Evolutionary conservation across 2,888 invertebrate genomes (phyloP).

Genomic region (Gerris lacustris): DNA sequence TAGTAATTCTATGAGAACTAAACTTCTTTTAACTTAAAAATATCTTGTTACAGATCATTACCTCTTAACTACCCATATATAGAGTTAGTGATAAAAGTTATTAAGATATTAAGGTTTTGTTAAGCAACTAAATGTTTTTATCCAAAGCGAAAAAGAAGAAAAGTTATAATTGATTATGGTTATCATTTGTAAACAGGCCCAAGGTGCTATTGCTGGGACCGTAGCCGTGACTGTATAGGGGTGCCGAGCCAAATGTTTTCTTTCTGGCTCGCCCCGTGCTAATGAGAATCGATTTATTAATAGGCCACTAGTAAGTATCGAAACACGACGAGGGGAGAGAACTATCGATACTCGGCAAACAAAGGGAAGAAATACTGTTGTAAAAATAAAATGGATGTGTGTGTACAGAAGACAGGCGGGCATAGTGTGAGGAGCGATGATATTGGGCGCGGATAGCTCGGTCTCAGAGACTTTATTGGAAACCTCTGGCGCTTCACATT

Average conservation of each 20-base stretch:
- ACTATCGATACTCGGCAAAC: too few species aligned
- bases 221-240: not conserved
- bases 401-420: not conserved
- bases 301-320: not conserved
- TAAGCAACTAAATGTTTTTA: too few species aligned
- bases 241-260: not conserved
- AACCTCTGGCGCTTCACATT: too few species aligned
- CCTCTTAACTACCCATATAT: too few species aligned
- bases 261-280: not conserved
- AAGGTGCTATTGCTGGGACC: not conserved
- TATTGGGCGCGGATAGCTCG: not conserved
- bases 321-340: not conserved
- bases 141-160: not conserved
- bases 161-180: not conserved
- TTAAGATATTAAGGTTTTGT: too few species aligned
- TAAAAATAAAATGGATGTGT: not conserved
- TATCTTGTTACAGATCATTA: too few species aligned
- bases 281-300: conserved; percentile 1
- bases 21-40: too few species aligned
- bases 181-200: not conserved
- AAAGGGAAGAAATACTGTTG: not conserved
- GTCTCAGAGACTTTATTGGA: too few species aligned
- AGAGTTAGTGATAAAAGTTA: too few species aligned
- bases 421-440: not conserved
- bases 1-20: too few species aligned